Conservation (phyloP, 2,888 invertebrate genomes). For the Drosophila ustulata region DNA sequence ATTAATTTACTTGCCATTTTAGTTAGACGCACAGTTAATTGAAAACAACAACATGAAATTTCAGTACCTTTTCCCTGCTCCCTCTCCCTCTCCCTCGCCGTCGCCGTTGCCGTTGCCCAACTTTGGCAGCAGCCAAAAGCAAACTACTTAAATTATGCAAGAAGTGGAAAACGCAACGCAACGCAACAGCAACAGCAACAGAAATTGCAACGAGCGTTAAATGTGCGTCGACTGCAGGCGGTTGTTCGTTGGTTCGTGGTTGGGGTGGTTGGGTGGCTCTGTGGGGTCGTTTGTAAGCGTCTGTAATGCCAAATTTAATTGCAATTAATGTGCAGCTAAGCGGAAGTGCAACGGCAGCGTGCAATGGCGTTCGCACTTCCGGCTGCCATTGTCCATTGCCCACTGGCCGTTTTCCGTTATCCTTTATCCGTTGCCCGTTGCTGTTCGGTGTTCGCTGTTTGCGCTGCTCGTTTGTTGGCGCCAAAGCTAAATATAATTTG, state of each 20-base stretch:
- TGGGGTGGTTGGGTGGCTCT: background rate
- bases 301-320: conserved; percentile 74
- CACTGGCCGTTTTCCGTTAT: background rate
- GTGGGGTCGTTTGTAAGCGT: conserved; percentile 15
- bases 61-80: background rate
- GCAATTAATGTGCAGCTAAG: conserved; percentile 76
- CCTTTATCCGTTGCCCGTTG: background rate
- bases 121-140: conserved; percentile 33
- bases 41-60: conserved; percentile 66
- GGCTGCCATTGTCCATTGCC: conserved; percentile 23
- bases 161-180: conserved; percentile 45
- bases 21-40: conserved; percentile 72
- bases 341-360: conserved; percentile 63
- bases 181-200: no score
- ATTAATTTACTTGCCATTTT: conserved; percentile 74
- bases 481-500: conserved; percentile 44
- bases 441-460: background rate
- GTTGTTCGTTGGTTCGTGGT: background rate
- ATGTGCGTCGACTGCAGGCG: conserved; percentile 32
- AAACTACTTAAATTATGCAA: conserved; percentile 73
- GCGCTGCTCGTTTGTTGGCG: conserved; percentile 24
- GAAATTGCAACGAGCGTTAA: conserved; percentile 66
- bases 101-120: background rate
- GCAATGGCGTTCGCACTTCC: conserved; percentile 60
- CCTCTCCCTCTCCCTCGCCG: background rate